phyloP scores from a whole-genome alignment of 2,888 invertebrate species.

The Synergus itoensis region DNA sequence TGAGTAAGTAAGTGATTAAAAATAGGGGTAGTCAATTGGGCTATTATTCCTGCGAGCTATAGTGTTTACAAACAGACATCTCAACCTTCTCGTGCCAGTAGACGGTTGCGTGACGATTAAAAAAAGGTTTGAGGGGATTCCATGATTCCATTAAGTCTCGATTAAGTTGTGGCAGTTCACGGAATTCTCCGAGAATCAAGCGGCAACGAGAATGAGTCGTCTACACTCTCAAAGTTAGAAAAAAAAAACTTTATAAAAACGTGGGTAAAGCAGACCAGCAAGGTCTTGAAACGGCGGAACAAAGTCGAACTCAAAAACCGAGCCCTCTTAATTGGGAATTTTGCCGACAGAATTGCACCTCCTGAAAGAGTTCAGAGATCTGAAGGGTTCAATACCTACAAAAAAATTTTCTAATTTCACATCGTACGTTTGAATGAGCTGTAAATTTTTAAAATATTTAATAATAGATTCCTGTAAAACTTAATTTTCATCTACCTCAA shows the following conservation, averaged over 20 bases:
- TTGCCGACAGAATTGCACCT: neutral
- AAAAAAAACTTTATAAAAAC: conserved; percentile 36
- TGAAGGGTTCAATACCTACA: neutral
- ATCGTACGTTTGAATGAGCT: neutral
- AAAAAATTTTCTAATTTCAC: neutral
- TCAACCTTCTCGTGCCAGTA: conserved; percentile 5
- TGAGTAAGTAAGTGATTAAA: neutral
- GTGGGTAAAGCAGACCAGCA: conserved; percentile 42
- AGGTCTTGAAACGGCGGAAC: conserved; percentile 40
- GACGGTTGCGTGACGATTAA: conserved; percentile 25
- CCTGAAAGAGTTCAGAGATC: neutral
- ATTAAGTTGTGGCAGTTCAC: conserved; percentile 27
- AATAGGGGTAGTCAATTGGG: neutral
- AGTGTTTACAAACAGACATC: conserved; percentile 28
- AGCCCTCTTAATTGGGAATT: neutral
- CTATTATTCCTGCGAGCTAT: neutral
- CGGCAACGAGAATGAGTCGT: neutral
- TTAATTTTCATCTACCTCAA: conserved; percentile 23
- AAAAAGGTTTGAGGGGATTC: conserved; percentile 26
- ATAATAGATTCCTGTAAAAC: conserved; percentile 10
- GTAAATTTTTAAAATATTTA: neutral
- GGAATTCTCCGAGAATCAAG: conserved; percentile 21
- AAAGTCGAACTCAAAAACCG: neutral
- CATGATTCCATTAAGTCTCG: conserved; percentile 31
- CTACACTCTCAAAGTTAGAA: conserved; percentile 6